Conservation (phyloP, 2,113 vertebrate species). For the Solea senegalensis region DNA sequence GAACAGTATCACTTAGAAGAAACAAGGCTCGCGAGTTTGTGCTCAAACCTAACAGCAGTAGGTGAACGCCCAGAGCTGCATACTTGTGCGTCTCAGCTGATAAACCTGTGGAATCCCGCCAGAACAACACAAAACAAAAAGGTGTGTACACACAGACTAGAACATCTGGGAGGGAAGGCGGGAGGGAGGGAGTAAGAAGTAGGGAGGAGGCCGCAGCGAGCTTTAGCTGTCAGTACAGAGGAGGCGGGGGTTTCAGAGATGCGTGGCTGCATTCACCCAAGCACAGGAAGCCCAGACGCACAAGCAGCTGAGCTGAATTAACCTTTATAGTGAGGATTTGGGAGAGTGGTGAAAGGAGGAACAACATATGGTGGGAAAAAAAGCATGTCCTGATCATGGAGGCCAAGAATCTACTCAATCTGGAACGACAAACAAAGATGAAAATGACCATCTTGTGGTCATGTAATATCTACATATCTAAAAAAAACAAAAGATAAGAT, state of each 20-base stretch:
- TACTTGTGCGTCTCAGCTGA: no score
- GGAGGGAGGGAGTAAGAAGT: conserved; percentile 17
- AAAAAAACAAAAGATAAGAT: neutral
- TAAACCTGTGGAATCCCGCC: conserved; percentile 10
- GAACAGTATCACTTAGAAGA: no score
- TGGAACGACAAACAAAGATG: no score
- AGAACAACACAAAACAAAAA: conserved; percentile 18
- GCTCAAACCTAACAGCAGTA: conserved; percentile 20
- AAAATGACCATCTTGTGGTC: no score
- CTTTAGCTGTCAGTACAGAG: conserved; percentile 44
- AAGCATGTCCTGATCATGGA: conserved; percentile 48
- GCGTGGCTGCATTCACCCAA: conserved; percentile 63
- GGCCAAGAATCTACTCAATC: conserved; percentile 10
- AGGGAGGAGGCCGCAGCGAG: conserved; percentile 45
- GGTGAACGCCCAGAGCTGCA: no score
- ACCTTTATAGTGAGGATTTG: conserved; percentile 32
- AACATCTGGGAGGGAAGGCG: conserved; percentile 37
- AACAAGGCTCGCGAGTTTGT: neutral
- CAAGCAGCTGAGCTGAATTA: conserved; percentile 39
- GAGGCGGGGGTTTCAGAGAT: conserved; percentile 22
- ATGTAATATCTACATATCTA: neutral
- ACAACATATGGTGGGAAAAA: no score
- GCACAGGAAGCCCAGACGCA: conserved; percentile 55
- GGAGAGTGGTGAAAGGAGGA: neutral
- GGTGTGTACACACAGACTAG: neutral